Evolutionary conservation across 2,113 vertebrate species (phyloP), one percentile per base, ranked within the genome.

Genomic region (Thermophis baileyi): DNA sequence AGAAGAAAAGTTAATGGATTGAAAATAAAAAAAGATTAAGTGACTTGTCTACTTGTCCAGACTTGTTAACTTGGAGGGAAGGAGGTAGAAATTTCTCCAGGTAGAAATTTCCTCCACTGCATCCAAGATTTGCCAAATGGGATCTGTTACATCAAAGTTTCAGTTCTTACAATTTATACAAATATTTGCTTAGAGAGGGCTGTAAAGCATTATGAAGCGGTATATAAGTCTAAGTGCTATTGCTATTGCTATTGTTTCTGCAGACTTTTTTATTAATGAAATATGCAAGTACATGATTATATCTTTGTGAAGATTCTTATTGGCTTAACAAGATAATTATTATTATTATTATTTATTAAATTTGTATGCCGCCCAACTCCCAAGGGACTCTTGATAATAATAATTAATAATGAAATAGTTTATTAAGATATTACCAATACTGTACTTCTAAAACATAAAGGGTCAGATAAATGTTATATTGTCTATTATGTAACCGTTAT

Each of bases 401-500:
- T 7, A 51, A 51, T 51, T 12, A 51, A 51, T 3, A 51, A 51
- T 51, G 11, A 95, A 94, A 91, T 63, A 94, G 87, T 88, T 92
- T 89, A 10, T 92, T 89, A 95, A 81, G 93, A 93, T 14, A 91
- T 47, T 35, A 35, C 30, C 35, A 94, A 94, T 47, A 90, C 51
- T 9, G 85, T 55, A 0, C 1, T 53, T 69, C 47, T 90, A 35
- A 57, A 94, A 91, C 94, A 91, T 89, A 92, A 69, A 18, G 81
- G 93, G 95, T 96, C 96, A 96, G 63, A 93, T 86, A 93, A 92
- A 90, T 91, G 93, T 95, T 95, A 96, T 89, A 60, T 94, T 94
- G 94, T 96, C 92, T 92, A 60, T 60, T 95, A 96, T 92, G 96
- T 96, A 93, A 94, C 91, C 89, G 30, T 92, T 90, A 92, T 93